Base-by-base conservation (phyloP, 2,888 invertebrate species). In the Eumacrocentrus americanus region DNA sequence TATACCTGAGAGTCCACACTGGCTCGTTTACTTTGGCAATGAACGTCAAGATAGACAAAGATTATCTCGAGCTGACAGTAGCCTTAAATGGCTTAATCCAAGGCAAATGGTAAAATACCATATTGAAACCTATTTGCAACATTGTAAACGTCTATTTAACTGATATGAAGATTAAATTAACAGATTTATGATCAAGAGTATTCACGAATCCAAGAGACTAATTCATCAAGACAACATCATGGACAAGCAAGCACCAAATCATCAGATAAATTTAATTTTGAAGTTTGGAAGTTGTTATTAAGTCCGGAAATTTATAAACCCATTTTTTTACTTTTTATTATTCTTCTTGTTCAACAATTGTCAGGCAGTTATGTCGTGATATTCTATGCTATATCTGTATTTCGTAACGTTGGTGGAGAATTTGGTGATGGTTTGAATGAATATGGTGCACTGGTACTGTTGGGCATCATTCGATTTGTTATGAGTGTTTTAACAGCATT, bases 1-100 rank as follows among this genome's bases (percentile, higher is more conserved):
- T 6, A 67, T 86, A 42, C 86, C 87, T 1, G 86, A 87, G 73
- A 85, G 85, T 64, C 86, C 87, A 0, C 81, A 84, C 61, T 87
- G 87, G 86, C 73, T 83, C n/a, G 68, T 83, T 1, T 80, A 79
- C 37, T 84, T 85, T 68, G 77, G 74, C 66, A 77, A 79, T 51
- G 76, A 58, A 14, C 16, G 37, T 2, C 7, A 78, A 52, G 60
- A 66, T 14, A 64, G 69, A 34, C n/a, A n/a, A n/a, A 63, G 63
- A 25, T 57, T 60, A 42, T 63, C 69, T 3, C 68, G 67, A 2
- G 81, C 82, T 3, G 75, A 81, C 20, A 72, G 70, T 55, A 79
- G 82, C n/a, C 67, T 85, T 5, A 74, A 74, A 60, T 83, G 82
- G 81, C 72, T 85, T 4, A 84, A 85, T 72, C 75, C 71, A 11